phyloP scores from a whole-genome alignment of 2,797 vertebrate species.

The Eptatretus atami region DNA sequence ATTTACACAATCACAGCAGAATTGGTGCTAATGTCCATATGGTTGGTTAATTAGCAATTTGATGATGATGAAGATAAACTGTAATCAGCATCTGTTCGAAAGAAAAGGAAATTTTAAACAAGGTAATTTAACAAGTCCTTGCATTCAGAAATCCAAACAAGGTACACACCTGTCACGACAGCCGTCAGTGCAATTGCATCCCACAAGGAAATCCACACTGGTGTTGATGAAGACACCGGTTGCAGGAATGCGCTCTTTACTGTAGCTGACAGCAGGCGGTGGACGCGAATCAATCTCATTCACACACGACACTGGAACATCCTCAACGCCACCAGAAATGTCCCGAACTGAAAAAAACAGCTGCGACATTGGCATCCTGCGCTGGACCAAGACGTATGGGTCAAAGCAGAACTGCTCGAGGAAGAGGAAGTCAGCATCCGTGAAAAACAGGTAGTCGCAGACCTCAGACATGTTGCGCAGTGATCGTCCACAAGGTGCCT shows the following conservation, averaged over 20 bases:
- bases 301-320: constrained; percentile 70
- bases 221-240: constrained; percentile 83
- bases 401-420: constrained; percentile 96
- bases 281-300: constrained; percentile 70
- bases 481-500: constrained; percentile 68
- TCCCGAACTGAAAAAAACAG: constrained; percentile 65
- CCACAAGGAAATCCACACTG: constrained; percentile 50
- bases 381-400: constrained; percentile 72
- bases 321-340: constrained; percentile 56
- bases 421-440: constrained; percentile 55
- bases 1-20: too few relatives aligned
- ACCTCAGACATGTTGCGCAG: constrained; percentile 72
- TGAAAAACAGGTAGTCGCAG: constrained; percentile 65
- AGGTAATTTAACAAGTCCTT: too few relatives aligned
- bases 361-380: constrained; percentile 59
- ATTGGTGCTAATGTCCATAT: too few relatives aligned
- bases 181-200: constrained; percentile 70
- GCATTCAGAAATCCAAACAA: not conserved
- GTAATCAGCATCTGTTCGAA: too few relatives aligned
- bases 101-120: too few relatives aligned
- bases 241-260: constrained; percentile 70
- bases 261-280: constrained; percentile 65
- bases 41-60: too few relatives aligned
- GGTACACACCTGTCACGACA: constrained; percentile 58
- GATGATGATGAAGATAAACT: too few relatives aligned